A percentile compares a stretch with the other conserved stretches of the same genome.
Conservation (phyloP, 2,113 vertebrate genomes). For the Carollia perspicillata region DNA sequence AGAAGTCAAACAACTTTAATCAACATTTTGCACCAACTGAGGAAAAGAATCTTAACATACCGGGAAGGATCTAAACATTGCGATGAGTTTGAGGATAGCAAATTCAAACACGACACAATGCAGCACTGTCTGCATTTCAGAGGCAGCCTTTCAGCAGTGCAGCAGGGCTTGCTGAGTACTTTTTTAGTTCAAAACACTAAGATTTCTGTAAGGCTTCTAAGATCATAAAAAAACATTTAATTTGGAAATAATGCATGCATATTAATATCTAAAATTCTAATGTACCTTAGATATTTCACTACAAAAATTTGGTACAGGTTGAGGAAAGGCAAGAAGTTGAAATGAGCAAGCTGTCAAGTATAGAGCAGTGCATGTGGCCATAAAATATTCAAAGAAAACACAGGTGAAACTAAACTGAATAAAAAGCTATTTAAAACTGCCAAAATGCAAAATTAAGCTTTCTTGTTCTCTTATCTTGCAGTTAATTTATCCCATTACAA, state of each 20-base stretch:
- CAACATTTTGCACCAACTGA: background rate
- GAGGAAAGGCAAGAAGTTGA: background rate
- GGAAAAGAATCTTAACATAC: background rate
- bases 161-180: background rate
- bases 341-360: conserved; percentile 17
- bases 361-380: background rate
- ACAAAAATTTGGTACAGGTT: conserved; percentile 9
- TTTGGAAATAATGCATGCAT: conserved; percentile 30
- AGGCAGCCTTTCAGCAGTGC: background rate
- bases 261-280: background rate
- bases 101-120: background rate
- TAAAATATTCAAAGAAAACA: conserved; percentile 45
- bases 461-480: conserved; percentile 4
- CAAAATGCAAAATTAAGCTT: conserved; percentile 33
- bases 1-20: conserved; percentile 27
- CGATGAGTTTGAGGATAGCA: background rate
- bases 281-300: background rate
- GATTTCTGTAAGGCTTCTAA: background rate
- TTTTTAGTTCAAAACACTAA: background rate
- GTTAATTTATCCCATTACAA: conserved; percentile 41
- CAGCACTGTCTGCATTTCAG: background rate
- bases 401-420: conserved; percentile 2
- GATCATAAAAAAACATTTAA: conserved; percentile 13
- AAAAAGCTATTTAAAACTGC: background rate
- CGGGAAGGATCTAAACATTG: background rate